Evolutionary conservation across 1,140 invertebrate genomes (phyloP).

Genomic region (Tetraneura akinire): DNA sequence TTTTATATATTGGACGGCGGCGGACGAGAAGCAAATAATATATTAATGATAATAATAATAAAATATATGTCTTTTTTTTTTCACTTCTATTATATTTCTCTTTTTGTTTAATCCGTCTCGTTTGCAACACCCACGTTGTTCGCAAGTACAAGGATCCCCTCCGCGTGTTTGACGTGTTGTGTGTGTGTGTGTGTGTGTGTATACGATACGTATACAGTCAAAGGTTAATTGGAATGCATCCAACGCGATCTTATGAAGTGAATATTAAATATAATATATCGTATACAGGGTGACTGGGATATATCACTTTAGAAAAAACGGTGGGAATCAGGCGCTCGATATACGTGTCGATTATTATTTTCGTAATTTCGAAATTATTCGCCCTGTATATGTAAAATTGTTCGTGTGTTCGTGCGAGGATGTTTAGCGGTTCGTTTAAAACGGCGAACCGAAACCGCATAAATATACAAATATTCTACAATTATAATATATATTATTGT

Average conservation of each 20-base stretch:
- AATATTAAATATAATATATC: not conserved
- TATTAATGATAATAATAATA: slow-evolving; percentile 9
- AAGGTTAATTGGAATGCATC: slow-evolving; percentile 47
- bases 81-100: too few species aligned
- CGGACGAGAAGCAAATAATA: not conserved
- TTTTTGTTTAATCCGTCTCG: slow-evolving; percentile 28
- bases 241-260: slow-evolving; percentile 1
- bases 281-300: not conserved
- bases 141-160: slow-evolving; percentile 24
- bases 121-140: slow-evolving; percentile 25
- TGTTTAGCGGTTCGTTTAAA: too few species aligned
- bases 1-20: not conserved
- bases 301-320: slow-evolving; percentile 17
- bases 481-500: too few species aligned
- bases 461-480: too few species aligned
- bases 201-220: not conserved
- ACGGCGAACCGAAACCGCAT: too few species aligned
- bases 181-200: not conserved
- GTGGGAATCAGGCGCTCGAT: too few species aligned
- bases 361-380: too few species aligned
- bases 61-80: slow-evolving; percentile 10
- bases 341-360: too few species aligned
- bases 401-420: too few species aligned
- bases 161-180: not conserved
- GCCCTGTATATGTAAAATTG: too few species aligned